Evolutionary conservation across 2,113 vertebrate genomes (phyloP).

Genomic region (Ictalurus furcatus): DNA sequence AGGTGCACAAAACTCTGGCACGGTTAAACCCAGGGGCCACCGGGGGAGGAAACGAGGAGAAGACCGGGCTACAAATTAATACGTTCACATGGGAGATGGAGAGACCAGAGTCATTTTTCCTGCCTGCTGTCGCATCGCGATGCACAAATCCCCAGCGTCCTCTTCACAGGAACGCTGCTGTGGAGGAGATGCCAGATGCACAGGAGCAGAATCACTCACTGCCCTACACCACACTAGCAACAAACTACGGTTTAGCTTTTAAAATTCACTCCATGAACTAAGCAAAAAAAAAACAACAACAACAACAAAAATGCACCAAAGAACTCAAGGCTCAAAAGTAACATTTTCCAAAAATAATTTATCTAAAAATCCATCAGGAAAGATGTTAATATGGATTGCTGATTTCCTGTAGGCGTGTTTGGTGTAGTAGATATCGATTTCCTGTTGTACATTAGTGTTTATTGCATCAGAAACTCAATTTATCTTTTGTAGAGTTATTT

Average conservation of each 20-base stretch:
- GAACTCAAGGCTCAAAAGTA: background rate
- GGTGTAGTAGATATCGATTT: background rate
- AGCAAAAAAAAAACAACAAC: background rate
- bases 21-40: conserved; percentile 66
- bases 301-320: background rate
- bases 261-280: background rate
- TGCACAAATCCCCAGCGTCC: conserved; percentile 59
- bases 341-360: background rate
- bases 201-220: conserved; percentile 34
- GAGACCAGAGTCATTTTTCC: conserved; percentile 62
- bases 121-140: conserved; percentile 64
- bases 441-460: background rate
- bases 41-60: conserved; percentile 59
- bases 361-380: background rate
- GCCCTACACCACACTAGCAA: background rate
- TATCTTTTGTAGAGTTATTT: background rate
- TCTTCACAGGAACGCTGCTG: conserved; percentile 58
- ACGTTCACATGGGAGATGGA: conserved; percentile 61
- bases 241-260: conserved; percentile 25
- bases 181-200: conserved; percentile 55
- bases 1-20: conserved; percentile 65
- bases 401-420: background rate
- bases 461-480: conserved; percentile 17
- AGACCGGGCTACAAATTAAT: conserved; percentile 64
- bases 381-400: background rate